Percentiles rank a stretch among this genome's conserved stretches.
These are phyloP conservation scores for Rhodeus uyekii DNA, from an alignment of 2,797 vertebrate species.

Conservation along the genomic window DNA sequence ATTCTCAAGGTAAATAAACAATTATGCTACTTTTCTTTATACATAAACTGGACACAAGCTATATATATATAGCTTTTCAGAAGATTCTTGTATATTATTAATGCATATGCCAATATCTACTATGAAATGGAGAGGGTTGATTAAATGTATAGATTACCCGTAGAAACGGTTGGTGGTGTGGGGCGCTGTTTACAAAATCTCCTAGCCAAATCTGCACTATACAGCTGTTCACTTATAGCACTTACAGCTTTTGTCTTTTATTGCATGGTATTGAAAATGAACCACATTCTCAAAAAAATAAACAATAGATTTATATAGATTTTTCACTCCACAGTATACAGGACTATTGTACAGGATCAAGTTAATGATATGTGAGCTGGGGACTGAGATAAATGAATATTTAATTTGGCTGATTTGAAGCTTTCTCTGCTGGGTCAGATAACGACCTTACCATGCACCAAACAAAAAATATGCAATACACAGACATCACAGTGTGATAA, in stretches of 20 bases:
- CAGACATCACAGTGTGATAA: background rate
- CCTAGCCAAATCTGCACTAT: background rate
- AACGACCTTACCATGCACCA: constrained; percentile 7
- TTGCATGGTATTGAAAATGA: background rate
- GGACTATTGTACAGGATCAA: background rate
- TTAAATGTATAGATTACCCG: background rate
- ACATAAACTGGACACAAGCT: background rate
- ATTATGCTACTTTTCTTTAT: constrained; percentile 72
- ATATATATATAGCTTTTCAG: constrained; percentile 8
- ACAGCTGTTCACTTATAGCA: background rate
- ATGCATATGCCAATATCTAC: background rate
- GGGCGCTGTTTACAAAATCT: constrained; percentile 12
- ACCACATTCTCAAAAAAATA: background rate
- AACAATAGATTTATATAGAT: background rate
- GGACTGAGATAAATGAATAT: constrained; percentile 40
- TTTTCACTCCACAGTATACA: background rate
- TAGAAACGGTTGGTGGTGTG: background rate
- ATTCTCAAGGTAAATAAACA: constrained; percentile 58
- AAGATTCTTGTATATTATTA: background rate
- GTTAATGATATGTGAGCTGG: constrained; percentile 31
- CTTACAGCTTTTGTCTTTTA: background rate
- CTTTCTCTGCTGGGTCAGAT: constrained; percentile 48
- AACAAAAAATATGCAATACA: constrained; percentile 44
- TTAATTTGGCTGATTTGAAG: constrained; percentile 40
- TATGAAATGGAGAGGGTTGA: no score